Evolutionary conservation across 2,113 vertebrate species (phyloP).

Genomic region (Pheucticus melanocephalus): DNA sequence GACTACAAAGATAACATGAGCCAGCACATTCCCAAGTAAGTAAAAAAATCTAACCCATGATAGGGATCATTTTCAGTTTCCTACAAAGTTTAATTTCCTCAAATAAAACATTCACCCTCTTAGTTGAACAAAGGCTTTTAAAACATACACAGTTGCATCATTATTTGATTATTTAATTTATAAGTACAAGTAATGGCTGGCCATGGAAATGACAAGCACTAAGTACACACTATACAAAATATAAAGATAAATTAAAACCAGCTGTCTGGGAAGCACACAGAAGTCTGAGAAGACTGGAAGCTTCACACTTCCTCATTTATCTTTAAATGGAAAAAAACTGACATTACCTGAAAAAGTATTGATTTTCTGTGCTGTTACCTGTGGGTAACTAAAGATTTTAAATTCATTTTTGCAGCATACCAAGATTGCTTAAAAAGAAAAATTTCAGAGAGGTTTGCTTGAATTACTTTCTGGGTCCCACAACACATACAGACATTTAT

Average conservation of each 20-base stretch:
- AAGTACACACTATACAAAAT: not conserved
- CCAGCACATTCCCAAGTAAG: not conserved
- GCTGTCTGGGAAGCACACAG: not conserved
- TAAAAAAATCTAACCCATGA: not conserved
- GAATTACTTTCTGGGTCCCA: not conserved
- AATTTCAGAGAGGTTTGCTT: not conserved
- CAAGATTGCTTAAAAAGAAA: not conserved
- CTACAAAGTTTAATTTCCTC: not conserved
- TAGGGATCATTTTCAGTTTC: not conserved
- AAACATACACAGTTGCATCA: not conserved
- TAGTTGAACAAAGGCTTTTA: not conserved
- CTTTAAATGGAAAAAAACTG: not conserved
- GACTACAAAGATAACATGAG: not conserved
- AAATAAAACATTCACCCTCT: not conserved
- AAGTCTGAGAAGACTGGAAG: not conserved
- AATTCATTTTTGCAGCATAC: not conserved
- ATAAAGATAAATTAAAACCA: not conserved
- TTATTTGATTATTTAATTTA: not conserved
- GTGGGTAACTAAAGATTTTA: not conserved
- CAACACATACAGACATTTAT: not conserved
- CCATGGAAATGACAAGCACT: not conserved
- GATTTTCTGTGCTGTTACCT: not conserved
- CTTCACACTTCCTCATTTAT: not conserved
- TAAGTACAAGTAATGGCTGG: not conserved
- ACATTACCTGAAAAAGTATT: constrained; percentile 6